Evolutionary conservation across 2,113 vertebrate species (phyloP).

Genomic region (Grammomys dolichurus): DNA sequence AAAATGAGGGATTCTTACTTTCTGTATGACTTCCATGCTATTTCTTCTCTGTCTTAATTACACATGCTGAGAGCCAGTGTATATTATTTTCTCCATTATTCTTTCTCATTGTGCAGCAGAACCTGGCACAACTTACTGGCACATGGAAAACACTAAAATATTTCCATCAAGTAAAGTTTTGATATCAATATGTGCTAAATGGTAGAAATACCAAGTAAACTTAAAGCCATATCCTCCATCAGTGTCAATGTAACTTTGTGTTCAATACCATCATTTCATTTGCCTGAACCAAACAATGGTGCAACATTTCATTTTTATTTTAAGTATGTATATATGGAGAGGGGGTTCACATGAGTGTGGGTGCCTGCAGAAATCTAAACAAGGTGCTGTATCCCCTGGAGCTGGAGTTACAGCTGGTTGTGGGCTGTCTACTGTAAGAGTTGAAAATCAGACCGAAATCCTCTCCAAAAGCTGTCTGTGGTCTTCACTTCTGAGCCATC

Average conservation of each 20-base stretch:
- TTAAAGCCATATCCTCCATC: not conserved
- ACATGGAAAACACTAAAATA: not conserved
- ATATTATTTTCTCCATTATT: not conserved
- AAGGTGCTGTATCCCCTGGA: not conserved
- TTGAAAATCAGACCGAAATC: not conserved
- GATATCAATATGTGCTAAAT: not conserved
- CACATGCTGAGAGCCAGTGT: not conserved
- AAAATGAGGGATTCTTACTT: not conserved
- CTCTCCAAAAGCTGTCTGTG: not conserved
- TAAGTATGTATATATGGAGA: not conserved
- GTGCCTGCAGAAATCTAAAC: no score
- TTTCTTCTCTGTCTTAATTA: not conserved
- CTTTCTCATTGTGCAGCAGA: not conserved
- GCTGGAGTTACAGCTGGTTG: not conserved
- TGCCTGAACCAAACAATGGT: not conserved
- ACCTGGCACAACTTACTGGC: not conserved
- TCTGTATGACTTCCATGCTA: not conserved
- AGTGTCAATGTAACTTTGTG: not conserved
- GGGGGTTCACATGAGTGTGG: not conserved
- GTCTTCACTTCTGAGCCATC: not conserved
- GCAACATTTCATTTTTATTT: not conserved
- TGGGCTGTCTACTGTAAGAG: not conserved
- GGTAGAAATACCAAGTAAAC: not conserved
- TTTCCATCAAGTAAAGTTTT: not conserved
- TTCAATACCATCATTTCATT: not conserved